phyloP scores from a whole-genome alignment of 2,888 invertebrate genomes.

The Lordiphosa andalusiaca region DNA sequence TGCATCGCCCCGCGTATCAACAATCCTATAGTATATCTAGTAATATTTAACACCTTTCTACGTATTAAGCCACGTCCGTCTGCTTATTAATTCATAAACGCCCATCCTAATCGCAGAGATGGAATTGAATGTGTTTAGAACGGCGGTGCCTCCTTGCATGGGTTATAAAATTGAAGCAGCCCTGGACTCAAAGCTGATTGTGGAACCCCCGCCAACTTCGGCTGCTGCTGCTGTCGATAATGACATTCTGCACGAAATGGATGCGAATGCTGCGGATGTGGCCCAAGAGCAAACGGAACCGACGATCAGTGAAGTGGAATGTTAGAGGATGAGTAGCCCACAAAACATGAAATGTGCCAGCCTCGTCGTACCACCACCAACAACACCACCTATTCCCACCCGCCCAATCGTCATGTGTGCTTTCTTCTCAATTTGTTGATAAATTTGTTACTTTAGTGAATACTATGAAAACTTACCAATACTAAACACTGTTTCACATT shows the following conservation, averaged over 20 bases:
- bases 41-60: background rate
- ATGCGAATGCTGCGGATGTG: slow-evolving; percentile 22
- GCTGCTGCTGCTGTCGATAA: slow-evolving; percentile 33
- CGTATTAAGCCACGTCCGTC: background rate
- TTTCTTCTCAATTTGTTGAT: background rate
- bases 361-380: slow-evolving; percentile 18
- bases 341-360: slow-evolving; percentile 27
- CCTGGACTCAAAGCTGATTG: slow-evolving; percentile 61
- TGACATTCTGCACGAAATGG: slow-evolving; percentile 41
- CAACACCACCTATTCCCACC: background rate
- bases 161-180: slow-evolving; percentile 63
- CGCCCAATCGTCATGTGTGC: background rate
- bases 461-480: slow-evolving; percentile 13
- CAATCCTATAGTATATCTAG: background rate
- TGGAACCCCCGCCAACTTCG: slow-evolving; percentile 59
- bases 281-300: slow-evolving; percentile 8
- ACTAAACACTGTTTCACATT: background rate
- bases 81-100: slow-evolving; percentile 3
- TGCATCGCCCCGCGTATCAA: background rate
- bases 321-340: slow-evolving; percentile 67
- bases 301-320: slow-evolving; percentile 50
- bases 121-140: slow-evolving; percentile 76
- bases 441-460: background rate
- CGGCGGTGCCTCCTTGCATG: slow-evolving; percentile 68
- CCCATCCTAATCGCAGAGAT: slow-evolving; percentile 58